Evolutionary conservation across 1,140 invertebrate genomes (phyloP).

Genomic region (Chrysomallon squamiferum): DNA sequence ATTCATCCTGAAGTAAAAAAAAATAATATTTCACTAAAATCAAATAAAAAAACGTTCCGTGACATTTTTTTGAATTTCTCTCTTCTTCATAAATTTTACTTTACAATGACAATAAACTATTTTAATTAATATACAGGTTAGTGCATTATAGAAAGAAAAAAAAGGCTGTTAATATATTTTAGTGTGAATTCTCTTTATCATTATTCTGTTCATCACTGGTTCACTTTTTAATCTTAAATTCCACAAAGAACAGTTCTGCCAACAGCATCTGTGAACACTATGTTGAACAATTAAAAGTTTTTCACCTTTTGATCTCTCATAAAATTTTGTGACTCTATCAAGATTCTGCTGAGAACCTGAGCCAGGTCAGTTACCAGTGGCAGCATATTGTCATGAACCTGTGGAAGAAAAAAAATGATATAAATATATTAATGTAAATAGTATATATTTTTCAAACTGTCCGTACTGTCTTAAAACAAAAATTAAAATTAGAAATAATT

Average conservation of each 20-base stretch:
- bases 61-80: not conserved
- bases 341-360: slow-evolving; percentile 31
- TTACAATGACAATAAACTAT: too few species aligned
- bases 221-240: too few species aligned
- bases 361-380: slow-evolving; percentile 12
- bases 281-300: slow-evolving; percentile 2
- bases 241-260: too few species aligned
- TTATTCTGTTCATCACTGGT: too few species aligned
- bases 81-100: not conserved
- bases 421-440: slow-evolving; percentile 2
- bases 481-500: too few species aligned
- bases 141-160: too few species aligned
- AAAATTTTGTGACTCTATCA: slow-evolving; percentile 51
- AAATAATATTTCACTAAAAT: not conserved
- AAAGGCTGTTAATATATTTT: too few species aligned
- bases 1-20: slow-evolving; percentile 44
- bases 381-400: slow-evolving; percentile 27
- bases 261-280: too few species aligned
- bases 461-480: too few species aligned
- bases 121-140: too few species aligned
- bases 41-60: not conserved
- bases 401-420: slow-evolving; percentile 7
- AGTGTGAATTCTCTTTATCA: too few species aligned
- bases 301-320: slow-evolving; percentile 51
- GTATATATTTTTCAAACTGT: too few species aligned